Evolutionary conservation across 2,113 vertebrate genomes (phyloP).

Genomic region (Spea multiplicata): DNA sequence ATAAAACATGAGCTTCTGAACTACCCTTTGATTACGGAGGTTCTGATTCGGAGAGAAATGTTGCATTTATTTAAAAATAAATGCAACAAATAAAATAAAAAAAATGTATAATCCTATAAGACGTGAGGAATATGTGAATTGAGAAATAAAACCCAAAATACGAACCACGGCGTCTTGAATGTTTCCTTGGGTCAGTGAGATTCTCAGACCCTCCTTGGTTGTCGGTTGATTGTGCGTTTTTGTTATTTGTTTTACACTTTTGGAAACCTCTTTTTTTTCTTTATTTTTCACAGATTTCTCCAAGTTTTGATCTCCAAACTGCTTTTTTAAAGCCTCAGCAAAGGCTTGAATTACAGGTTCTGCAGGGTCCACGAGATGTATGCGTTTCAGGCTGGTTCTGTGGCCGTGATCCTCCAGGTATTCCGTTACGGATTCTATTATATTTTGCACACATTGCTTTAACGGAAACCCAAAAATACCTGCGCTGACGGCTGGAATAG

Average conservation of each 20-base stretch:
- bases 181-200: constrained; percentile 63
- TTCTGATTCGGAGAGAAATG: too few relatives aligned
- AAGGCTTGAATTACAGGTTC: constrained; percentile 60
- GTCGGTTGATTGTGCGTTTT: neutral
- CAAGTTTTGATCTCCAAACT: constrained; percentile 46
- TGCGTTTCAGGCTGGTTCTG: constrained; percentile 46
- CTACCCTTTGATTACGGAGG: too few relatives aligned
- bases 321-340: constrained; percentile 52
- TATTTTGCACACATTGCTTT: constrained; percentile 57
- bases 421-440: constrained; percentile 70
- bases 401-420: constrained; percentile 53
- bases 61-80: too few relatives aligned
- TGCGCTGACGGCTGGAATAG: constrained; percentile 75
- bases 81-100: too few relatives aligned
- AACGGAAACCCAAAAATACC: constrained; percentile 71
- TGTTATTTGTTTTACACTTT: neutral
- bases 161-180: constrained; percentile 72
- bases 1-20: too few relatives aligned
- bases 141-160: too few relatives aligned
- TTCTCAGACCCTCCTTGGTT: constrained; percentile 67
- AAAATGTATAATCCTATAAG: too few relatives aligned
- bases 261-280: neutral
- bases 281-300: neutral
- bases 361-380: constrained; percentile 71
- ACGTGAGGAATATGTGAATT: too few relatives aligned